phyloP scores from a whole-genome alignment of 1,140 invertebrate species.

The Apocrypta bakeri region DNA sequence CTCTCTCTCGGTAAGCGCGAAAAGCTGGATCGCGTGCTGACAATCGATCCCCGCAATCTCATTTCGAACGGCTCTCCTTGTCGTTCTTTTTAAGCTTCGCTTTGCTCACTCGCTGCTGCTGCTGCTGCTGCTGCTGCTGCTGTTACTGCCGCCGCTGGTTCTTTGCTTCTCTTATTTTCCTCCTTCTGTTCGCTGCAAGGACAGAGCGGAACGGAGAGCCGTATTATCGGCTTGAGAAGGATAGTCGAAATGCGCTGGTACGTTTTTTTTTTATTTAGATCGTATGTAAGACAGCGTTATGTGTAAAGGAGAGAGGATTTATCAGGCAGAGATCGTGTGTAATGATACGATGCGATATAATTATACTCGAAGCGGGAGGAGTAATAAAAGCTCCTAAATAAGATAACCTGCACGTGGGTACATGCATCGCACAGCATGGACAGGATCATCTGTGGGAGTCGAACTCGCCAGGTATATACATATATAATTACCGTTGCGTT shows the following conservation, averaged over 20 bases:
- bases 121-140: constrained; percentile 2
- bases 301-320: neutral
- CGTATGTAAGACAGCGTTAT: neutral
- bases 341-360: constrained; percentile 18
- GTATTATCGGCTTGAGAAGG: neutral
- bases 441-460: neutral
- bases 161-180: neutral
- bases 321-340: constrained; percentile 12
- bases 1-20: neutral
- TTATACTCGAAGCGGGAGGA: neutral
- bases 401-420: constrained; percentile 20
- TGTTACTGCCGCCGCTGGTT: neutral
- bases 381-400: constrained; percentile 29
- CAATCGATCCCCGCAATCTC: constrained; percentile 34
- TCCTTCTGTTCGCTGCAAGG: constrained; percentile 1
- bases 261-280: neutral
- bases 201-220: neutral
- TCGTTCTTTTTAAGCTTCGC: constrained; percentile 20
- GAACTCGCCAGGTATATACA: neutral
- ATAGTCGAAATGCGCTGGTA: neutral
- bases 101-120: constrained; percentile 13
- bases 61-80: constrained; percentile 14
- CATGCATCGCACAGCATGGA: neutral
- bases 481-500: constrained; percentile 3
- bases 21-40: constrained; percentile 5